Percentiles rank a stretch among this genome's conserved stretches.
Evolutionary conservation across 2,888 invertebrate genomes (phyloP).

Genomic region (Pollenia amentaria): DNA sequence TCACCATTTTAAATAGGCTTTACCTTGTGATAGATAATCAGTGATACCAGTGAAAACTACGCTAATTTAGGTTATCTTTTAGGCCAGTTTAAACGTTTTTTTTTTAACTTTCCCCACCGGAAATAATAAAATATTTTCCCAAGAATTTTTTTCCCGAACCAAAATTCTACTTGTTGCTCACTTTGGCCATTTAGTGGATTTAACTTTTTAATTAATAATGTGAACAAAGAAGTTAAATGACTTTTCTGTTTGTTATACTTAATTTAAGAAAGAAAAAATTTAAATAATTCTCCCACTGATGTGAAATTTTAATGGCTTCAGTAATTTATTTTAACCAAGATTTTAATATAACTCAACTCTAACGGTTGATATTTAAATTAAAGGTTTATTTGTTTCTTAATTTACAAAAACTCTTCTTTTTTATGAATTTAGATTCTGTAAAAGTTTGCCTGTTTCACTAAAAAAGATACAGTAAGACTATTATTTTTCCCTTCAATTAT

Average conservation of each 20-base stretch:
- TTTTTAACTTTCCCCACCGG: too few relatives aligned
- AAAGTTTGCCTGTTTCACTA: slow-evolving; percentile 17
- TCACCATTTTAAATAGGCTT: too few relatives aligned
- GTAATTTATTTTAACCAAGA: background rate
- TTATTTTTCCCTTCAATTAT: slow-evolving; percentile 12
- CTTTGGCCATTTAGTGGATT: too few relatives aligned
- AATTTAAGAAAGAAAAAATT: background rate
- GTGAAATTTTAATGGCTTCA: slow-evolving; percentile 30
- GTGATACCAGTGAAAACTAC: too few relatives aligned
- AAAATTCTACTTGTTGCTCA: too few relatives aligned
- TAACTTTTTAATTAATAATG: too few relatives aligned
- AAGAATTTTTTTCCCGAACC: too few relatives aligned
- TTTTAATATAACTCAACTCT: background rate
- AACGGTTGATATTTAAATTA: slow-evolving; percentile 49
- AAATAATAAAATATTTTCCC: too few relatives aligned
- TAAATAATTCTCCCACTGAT: slow-evolving; percentile 3
- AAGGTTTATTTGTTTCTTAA: slow-evolving; percentile 13
- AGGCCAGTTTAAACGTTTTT: too few relatives aligned
- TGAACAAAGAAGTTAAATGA: background rate
- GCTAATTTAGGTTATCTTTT: too few relatives aligned
- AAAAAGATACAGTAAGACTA: slow-evolving; percentile 10
- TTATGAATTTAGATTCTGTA: slow-evolving; percentile 35
- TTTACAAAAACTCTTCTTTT: slow-evolving; percentile 17
- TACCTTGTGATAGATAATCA: too few relatives aligned
- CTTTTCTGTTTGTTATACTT: background rate